Conservation (phyloP, 2,888 invertebrate species). For the Caenorhabditis doughertyi region DNA sequence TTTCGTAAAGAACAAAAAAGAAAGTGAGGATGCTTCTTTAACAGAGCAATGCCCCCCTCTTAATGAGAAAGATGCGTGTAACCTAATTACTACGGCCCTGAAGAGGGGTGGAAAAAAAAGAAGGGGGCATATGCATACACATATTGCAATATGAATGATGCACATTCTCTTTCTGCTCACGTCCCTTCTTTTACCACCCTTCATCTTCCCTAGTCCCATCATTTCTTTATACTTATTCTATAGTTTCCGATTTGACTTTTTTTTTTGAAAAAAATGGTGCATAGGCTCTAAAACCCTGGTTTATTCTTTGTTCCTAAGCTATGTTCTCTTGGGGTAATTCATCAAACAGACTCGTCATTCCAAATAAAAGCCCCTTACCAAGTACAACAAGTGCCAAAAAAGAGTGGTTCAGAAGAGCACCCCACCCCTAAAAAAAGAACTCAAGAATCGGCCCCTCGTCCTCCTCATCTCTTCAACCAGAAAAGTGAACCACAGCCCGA, state of each 20-base stretch:
- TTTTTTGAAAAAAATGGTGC: background rate
- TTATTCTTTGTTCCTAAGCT: background rate
- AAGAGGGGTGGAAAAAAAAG: conserved; percentile 9
- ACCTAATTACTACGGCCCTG: conserved; percentile 57
- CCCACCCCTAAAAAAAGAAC: conserved; percentile 20
- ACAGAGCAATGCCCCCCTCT: background rate
- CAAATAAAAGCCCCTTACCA: background rate
- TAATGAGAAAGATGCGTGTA: conserved; percentile 62
- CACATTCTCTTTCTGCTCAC: conserved; percentile 61
- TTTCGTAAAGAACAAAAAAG: background rate
- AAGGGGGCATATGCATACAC: conserved; percentile 57
- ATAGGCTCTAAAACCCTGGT: background rate
- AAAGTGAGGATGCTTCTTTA: background rate
- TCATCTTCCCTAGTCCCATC: conserved; percentile 10
- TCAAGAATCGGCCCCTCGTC: conserved; percentile 17
- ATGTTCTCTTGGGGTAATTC: conserved; percentile 38
- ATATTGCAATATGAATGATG: conserved; percentile 62
- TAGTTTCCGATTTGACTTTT: conserved; percentile 2
- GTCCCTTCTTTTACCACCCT: conserved; percentile 40
- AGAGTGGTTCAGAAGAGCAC: background rate
- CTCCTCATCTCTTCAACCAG: conserved; percentile 7
- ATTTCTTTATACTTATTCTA: conserved; percentile 16
- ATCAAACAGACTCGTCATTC: conserved; percentile 36
- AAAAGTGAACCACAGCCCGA: conserved; percentile 47
- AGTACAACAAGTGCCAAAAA: conserved; percentile 9